Evolutionary conservation across 2,113 vertebrate species (phyloP).

Genomic region (Hippolais icterina): DNA sequence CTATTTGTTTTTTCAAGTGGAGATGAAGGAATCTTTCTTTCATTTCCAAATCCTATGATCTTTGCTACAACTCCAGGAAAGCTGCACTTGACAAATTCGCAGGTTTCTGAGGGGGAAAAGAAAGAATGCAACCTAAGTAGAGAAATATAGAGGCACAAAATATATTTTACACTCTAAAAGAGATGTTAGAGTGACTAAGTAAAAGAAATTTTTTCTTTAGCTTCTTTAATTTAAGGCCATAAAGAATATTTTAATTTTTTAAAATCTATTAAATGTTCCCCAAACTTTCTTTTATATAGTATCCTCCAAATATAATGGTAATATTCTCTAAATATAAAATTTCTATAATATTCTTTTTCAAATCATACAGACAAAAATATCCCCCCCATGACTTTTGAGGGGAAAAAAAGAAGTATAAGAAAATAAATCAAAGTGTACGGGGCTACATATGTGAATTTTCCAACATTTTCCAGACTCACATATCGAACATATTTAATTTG

Average conservation of each 20-base stretch:
- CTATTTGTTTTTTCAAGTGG: background rate
- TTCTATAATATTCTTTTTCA: background rate
- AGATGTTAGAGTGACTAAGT: background rate
- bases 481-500: background rate
- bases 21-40: background rate
- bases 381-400: accelerated
- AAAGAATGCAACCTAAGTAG: background rate
- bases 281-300: background rate
- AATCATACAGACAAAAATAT: background rate
- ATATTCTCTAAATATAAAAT: background rate
- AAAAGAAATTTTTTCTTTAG: background rate
- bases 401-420: background rate
- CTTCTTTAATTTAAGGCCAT: background rate
- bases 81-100: background rate
- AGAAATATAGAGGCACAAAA: background rate
- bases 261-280: background rate
- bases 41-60: background rate
- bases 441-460: accelerated
- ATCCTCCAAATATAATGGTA: background rate
- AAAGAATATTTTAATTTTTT: background rate
- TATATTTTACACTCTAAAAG: background rate
- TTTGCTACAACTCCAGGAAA: background rate
- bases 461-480: background rate
- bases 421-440: background rate
- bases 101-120: background rate